Evolutionary conservation across 2,888 invertebrate genomes (phyloP).

Genomic region (Tridacna gigas): DNA sequence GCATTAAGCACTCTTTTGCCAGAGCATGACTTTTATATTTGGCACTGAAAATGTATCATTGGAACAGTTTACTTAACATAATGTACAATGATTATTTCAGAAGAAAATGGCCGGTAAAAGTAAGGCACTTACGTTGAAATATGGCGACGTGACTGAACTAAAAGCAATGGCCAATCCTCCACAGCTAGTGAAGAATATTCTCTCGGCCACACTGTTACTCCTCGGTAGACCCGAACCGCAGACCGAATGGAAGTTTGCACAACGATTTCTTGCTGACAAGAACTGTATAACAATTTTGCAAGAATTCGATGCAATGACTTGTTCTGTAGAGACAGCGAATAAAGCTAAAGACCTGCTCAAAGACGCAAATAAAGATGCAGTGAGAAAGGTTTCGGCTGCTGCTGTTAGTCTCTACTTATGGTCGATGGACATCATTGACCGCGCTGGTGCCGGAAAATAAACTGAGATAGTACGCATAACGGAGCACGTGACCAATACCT

Average conservation of each 20-base stretch:
- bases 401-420: too few species aligned
- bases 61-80: too few species aligned
- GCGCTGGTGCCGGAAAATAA: too few species aligned
- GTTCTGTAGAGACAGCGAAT: neutral
- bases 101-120: too few species aligned
- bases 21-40: too few species aligned
- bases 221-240: neutral
- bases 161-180: neutral
- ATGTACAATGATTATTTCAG: too few species aligned
- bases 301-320: neutral
- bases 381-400: neutral
- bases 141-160: neutral
- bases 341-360: neutral
- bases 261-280: neutral
- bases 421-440: too few species aligned
- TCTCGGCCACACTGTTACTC: neutral
- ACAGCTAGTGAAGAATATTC: neutral
- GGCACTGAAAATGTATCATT: too few species aligned
- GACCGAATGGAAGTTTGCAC: neutral
- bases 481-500: too few species aligned
- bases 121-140: too few species aligned
- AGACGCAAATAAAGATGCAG: neutral
- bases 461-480: too few species aligned
- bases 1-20: too few species aligned
- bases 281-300: neutral